Conservation (phyloP, 2,113 vertebrate species). For the Nansenia antarctica region DNA sequence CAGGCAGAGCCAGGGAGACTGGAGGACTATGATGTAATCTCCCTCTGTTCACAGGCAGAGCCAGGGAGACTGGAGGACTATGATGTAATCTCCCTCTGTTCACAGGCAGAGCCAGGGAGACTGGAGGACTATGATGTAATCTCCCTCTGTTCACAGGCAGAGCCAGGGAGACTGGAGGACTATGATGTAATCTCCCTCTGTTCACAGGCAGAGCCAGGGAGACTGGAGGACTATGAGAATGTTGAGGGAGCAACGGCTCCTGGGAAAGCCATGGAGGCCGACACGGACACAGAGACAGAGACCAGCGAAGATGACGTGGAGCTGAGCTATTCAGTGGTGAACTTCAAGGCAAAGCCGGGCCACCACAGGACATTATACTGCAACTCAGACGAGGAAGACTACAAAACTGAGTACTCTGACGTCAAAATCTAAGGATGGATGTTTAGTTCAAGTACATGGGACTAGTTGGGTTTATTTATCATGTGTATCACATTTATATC, state of each 20-base stretch:
- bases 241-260: background rate
- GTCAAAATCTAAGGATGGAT: slow-evolving; percentile 45
- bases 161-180: slow-evolving; percentile 15
- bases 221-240: slow-evolving; percentile 62
- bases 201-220: slow-evolving; percentile 24
- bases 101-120: background rate
- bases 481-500: background rate
- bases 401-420: slow-evolving; percentile 45
- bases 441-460: background rate
- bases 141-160: slow-evolving; percentile 5
- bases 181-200: slow-evolving; percentile 50
- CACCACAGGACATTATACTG: slow-evolving; percentile 8
- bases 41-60: too few species aligned
- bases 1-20: too few species aligned
- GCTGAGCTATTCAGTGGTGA: slow-evolving; percentile 56
- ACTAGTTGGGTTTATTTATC: background rate
- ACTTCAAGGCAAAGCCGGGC: slow-evolving; percentile 18
- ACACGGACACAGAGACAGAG: slow-evolving; percentile 37
- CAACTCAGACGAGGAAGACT: slow-evolving; percentile 45
- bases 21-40: too few species aligned
- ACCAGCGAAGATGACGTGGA: slow-evolving; percentile 59
- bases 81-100: background rate
- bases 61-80: background rate
- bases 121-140: background rate
- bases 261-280: background rate